Base-by-base conservation (phyloP, 2,888 invertebrate genomes). In the Agonopterix alstromeriana region DNA sequence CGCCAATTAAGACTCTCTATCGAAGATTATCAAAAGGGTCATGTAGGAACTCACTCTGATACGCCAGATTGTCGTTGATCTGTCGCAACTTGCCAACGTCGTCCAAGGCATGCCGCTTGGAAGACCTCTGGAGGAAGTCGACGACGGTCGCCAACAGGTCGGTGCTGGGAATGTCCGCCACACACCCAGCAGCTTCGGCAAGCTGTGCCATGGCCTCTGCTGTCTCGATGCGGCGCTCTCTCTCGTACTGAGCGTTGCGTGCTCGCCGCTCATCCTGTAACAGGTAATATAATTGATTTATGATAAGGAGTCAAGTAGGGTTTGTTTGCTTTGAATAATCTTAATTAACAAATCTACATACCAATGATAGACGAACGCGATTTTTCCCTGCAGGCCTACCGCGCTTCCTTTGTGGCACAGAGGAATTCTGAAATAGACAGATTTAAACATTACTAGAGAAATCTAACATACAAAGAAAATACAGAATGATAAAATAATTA, bases 161-260 rank as follows among this genome's bases (percentile, higher is more conserved):
- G 1, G 52, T 50, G 38, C 52, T 8, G 9, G 17, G 8, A 10
- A 36, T 36, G 10, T 36, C 10, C 36, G 36, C 2, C 36, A 10
- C 3, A 36, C 36, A 36, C 2, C 64, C 53, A 0, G 60, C 58
- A 10, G 68, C 73, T 44, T 60, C 58, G 0, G 70, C 67, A 0
- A 79, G 49, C 4, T 69, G 53, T 0, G 54, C 43, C 57, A 71
- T 65, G 0, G 69, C 72, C 12, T 67, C 64, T 2, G 77, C 63
- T 2, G 60, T 63, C 43, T 73, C 73, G 14, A 58, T 54, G 8
- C 78, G 63, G 9, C 77, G 61, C 55, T 74, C 72, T 36, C 70
- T 62, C 48, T 77, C 77, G 42, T 78, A 79, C 4, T 60, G 66
- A 0, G 77, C 72, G 35, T 77, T 79, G 7, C 77, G 67, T 1